Evolutionary conservation across 2,113 vertebrate species (phyloP).

Genomic region (rat (Rattus norvegicus)): GRCr8 NC_086036.1:27337501-27338000

Average conservation of each 20-base stretch:
- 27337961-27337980: slow-evolving; percentile 31
- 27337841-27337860: too few species aligned
- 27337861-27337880: neutral
- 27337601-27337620: neutral
- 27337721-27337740: neutral
- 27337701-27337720: slow-evolving; percentile 9
- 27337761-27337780: neutral
- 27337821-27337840: neutral
- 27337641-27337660: neutral
- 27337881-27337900: neutral
- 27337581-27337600: neutral
- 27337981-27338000: neutral
- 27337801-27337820: neutral
- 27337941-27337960: slow-evolving; percentile 43
- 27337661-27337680: neutral
- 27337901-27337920: neutral
- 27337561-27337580: slow-evolving; percentile 9
- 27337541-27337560: neutral
- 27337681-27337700: slow-evolving; percentile 14
- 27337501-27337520: too few species aligned
- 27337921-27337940: slow-evolving; percentile 42
- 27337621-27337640: neutral
- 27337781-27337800: neutral
- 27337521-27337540: neutral
- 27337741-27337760: neutral